Evolutionary conservation across 2,797 vertebrate genomes (phyloP).

Genomic region (Triplophysa yarkandensis): DNA sequence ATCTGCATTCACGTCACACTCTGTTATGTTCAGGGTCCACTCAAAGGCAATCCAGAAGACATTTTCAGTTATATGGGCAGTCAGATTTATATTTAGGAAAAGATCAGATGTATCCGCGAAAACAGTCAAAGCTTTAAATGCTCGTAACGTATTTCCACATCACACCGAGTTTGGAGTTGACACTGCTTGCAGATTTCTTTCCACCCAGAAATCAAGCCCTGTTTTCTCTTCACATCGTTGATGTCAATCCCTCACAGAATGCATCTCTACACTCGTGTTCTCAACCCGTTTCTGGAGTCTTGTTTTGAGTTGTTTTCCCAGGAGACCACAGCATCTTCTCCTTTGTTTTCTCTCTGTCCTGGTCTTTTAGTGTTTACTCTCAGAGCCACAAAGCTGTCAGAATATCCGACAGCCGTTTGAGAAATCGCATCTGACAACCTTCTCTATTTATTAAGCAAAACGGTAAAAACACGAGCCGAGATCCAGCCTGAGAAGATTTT

Average conservation of each 20-base stretch:
- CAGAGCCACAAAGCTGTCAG: constrained; percentile 43
- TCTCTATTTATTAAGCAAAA: constrained; percentile 44
- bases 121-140: constrained; percentile 17
- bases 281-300: constrained; percentile 20
- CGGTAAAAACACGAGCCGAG: constrained; percentile 10
- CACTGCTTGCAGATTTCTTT: constrained; percentile 27
- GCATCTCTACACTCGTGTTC: constrained; percentile 37
- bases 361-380: constrained; percentile 48
- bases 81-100: constrained; percentile 15
- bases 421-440: constrained; percentile 44
- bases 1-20: constrained; percentile 1
- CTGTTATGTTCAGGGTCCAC: background rate
- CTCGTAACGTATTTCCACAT: constrained; percentile 13
- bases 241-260: constrained; percentile 30
- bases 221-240: constrained; percentile 27
- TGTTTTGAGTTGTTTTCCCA: constrained; percentile 22
- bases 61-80: background rate
- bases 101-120: background rate
- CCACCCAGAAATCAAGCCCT: constrained; percentile 39
- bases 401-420: constrained; percentile 43
- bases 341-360: constrained; percentile 39
- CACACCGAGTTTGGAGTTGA: constrained; percentile 3
- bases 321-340: constrained; percentile 19
- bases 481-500: background rate
- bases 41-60: background rate